A percentile compares a stretch with the other conserved stretches of the same genome.
phyloP scores from a whole-genome alignment of 1,140 invertebrate species.

The Liolophura sinensis region DNA sequence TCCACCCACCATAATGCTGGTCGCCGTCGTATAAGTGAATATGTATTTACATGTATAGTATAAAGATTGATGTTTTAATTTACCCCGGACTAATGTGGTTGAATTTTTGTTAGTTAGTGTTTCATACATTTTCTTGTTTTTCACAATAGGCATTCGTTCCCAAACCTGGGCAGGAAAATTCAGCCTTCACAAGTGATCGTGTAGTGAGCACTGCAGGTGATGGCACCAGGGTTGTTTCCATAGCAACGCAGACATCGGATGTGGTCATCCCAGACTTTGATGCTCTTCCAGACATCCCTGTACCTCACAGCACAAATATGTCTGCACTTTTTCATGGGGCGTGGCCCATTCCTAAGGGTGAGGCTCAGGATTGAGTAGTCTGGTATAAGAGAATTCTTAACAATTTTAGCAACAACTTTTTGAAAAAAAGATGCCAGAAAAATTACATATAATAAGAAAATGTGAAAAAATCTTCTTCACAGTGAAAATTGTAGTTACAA shows the following conservation, averaged over 20 bases:
- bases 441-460: too few relatives aligned
- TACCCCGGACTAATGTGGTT: too few relatives aligned
- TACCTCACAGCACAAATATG: constrained; percentile 28
- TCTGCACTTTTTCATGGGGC: constrained; percentile 69
- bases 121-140: neutral
- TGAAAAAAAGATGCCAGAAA: too few relatives aligned
- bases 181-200: constrained; percentile 9
- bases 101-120: neutral
- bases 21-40: too few relatives aligned
- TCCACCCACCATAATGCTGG: too few relatives aligned
- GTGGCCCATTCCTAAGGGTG: constrained; percentile 65
- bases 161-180: constrained; percentile 12
- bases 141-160: constrained; percentile 12
- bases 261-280: constrained; percentile 13
- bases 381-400: too few relatives aligned
- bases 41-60: too few relatives aligned
- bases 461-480: too few relatives aligned
- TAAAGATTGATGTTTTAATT: too few relatives aligned
- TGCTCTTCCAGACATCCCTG: neutral
- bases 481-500: too few relatives aligned
- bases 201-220: constrained; percentile 3
- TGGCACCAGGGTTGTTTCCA: constrained; percentile 32
- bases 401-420: too few relatives aligned
- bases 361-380: neutral
- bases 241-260: constrained; percentile 48